Base-by-base conservation (phyloP, 2,113 vertebrate genomes). In the Sisor rabdophorus region DNA sequence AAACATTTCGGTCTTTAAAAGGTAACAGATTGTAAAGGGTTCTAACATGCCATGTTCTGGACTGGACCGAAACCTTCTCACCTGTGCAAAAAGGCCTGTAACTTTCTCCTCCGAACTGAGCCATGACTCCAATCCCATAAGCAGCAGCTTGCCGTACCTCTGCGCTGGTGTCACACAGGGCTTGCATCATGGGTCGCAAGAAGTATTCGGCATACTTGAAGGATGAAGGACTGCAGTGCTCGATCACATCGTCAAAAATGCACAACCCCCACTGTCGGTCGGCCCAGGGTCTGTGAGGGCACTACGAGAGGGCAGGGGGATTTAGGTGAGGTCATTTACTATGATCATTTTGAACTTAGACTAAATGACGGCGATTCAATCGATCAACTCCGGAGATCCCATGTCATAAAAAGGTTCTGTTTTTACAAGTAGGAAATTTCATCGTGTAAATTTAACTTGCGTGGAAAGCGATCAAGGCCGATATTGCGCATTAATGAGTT, bases 201-300 rank as follows among this genome's bases (percentile, higher is more conserved):
- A 99, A 99, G 74, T 93, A 95, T 69, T 98, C 96, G 0, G 94
- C 97, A 0, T 97, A 99, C 80, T 98, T 97, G 87, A 99, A 98
- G 0, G 98, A 99, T 10, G 94, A 87, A 0, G 98, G 98, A 85
- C 97, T 98, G 91, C 98, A 99, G 90, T 98, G 96, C 81, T 99
- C 98, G 24, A 99, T 90, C 22, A 99, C 81, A 8, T 99, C 98
- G 0, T 99, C 98, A 75, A 99, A 99, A 83, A 99, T 99, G 86
- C 98, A 99, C 20, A 99, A 86, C 3, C 98, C 98, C 98, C 98
- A 99, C 73, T 99, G 98, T 69, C 95, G 87, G 91, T 99, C 98
- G 0, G 98, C 94, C 98, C 98, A 99, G 0, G 96, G 96, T 84
- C 96, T 93, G 50, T 93, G 94, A 1, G 95, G 95, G 87, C 95